Base-by-base conservation (phyloP, 1,140 invertebrate species). In the Acromyrmex echinatior region DNA sequence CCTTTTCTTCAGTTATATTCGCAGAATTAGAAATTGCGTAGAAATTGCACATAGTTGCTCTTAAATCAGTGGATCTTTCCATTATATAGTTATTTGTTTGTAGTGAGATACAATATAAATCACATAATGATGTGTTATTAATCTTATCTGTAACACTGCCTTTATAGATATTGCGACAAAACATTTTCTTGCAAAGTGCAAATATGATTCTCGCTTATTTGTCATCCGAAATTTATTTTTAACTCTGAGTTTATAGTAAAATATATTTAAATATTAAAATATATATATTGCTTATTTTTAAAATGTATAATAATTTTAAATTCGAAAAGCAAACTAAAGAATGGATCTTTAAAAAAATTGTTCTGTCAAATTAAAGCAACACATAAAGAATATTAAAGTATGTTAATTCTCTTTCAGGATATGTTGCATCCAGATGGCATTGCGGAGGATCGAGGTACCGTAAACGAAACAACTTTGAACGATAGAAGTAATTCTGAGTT, bases 401-500 rank as follows among this genome's bases (percentile, higher is more conserved):
- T 76, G 1, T 65, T 51, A 51, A 65, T 39, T 56, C 2, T 14
- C n/a, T 53, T 51, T 86, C 65, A 94, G 93, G 93, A 86, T 73
- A 86, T 92, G 49, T 81, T 94, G 16, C 81, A 92, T 74, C 96
- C 96, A 12, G 97, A 97, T 91, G 97, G 96, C 3, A 96, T 96
- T 77, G 97, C 97, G 1, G 96, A 97, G 53, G 96, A 97, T 88
- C 96, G 96, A 86, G 96, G 96, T 0, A 94, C 94, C 4, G 91
- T 97, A 2, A 97, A 97, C 91, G 96, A 97, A 91, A 97, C 96
- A 0, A 96, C 96, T 0, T 90, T 96, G 7, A 96, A 97, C 87
- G 97, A 97, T 88, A 96, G 96, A 93, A 97, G 97, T 79, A 97
- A 97, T 87, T 97, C 97, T 0, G 97, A 98, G 92, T 97, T 97